A percentile compares a stretch with the other conserved stretches of the same genome.
These are phyloP conservation scores for Helicoverpa armigera DNA, from an alignment of 1,140 invertebrate species.

Conservation along the genomic window DNA sequence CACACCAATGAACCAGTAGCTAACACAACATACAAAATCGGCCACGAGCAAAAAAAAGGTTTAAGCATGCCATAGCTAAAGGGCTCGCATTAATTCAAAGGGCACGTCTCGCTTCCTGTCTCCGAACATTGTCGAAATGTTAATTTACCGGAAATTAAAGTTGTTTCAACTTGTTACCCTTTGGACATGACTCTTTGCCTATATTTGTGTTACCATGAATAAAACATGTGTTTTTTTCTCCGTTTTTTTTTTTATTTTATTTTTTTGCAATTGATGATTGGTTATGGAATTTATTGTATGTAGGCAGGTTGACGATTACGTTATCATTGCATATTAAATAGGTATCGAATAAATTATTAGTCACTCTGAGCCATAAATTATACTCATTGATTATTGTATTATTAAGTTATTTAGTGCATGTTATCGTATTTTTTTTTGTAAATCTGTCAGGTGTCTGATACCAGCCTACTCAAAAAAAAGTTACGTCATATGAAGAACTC, in stretches of 20 bases:
- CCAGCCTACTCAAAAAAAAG: no score
- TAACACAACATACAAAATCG: constrained; percentile 21
- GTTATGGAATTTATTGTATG: neutral
- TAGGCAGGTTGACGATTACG: neutral
- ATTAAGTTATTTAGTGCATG: no score
- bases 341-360: no score
- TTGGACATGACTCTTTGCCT: constrained; percentile 67
- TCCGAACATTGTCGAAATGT: constrained; percentile 74
- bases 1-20: constrained; percentile 3
- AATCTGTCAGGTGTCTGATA: no score
- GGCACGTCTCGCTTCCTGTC: constrained; percentile 70
- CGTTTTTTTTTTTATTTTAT: no score
- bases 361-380: no score
- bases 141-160: constrained; percentile 83
- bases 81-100: constrained; percentile 69
- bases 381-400: no score
- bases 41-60: constrained; percentile 48
- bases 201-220: constrained; percentile 58
- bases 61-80: constrained; percentile 53
- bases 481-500: no score
- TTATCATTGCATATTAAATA: neutral
- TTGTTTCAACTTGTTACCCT: constrained; percentile 79
- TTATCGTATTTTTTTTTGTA: no score
- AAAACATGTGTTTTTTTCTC: constrained; percentile 42
- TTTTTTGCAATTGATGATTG: constrained; percentile 1